Conservation (phyloP, 2,113 vertebrate genomes). For the Eolophus roseicapilla region DNA sequence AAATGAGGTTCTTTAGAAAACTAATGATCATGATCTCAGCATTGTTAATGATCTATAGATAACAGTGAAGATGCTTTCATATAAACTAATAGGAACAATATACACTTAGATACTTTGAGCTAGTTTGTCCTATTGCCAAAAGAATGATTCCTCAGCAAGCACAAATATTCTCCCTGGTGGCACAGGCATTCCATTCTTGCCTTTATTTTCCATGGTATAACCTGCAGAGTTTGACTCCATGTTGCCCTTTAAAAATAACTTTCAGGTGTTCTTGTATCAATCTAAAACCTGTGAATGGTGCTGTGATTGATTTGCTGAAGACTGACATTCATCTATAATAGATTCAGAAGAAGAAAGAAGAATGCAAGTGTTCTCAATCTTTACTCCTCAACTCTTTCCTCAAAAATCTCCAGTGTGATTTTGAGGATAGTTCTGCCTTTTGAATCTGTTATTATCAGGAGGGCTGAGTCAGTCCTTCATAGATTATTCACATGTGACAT, state of each 20-base stretch:
- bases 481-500: constrained; percentile 53
- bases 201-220: not conserved
- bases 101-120: not conserved
- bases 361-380: constrained; percentile 25
- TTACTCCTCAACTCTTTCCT: not conserved
- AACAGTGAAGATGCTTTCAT: not conserved
- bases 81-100: not conserved
- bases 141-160: not conserved
- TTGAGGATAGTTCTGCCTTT: constrained; percentile 38
- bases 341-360: constrained; percentile 40
- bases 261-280: constrained; percentile 44
- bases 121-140: not conserved
- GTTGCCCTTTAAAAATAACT: constrained; percentile 54
- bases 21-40: not conserved
- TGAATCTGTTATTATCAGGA: constrained; percentile 23
- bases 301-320: constrained; percentile 50
- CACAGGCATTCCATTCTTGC: not conserved
- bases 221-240: constrained; percentile 5
- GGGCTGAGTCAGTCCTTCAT: not conserved
- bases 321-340: constrained; percentile 51
- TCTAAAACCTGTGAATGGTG: constrained; percentile 16
- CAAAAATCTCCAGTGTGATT: constrained; percentile 19
- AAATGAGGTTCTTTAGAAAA: not conserved
- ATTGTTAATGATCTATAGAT: not conserved
- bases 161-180: not conserved